phyloP scores from a whole-genome alignment of 2,888 invertebrate genomes.

The Drosophila melanosoma region DNA sequence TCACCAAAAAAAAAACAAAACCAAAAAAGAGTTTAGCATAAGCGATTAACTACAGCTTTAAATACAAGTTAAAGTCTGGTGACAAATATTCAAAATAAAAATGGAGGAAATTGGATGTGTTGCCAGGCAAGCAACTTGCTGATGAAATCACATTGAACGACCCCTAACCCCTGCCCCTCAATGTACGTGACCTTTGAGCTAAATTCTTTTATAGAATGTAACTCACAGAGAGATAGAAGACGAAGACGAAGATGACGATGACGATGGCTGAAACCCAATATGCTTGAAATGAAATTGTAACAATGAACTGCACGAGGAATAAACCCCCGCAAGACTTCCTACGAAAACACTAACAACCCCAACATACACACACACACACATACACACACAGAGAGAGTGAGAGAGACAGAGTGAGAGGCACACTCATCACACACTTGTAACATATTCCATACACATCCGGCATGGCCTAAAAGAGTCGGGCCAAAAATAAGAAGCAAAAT shows the following conservation, averaged over 20 bases:
- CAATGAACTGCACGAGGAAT: constrained; percentile 61
- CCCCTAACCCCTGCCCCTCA: constrained; percentile 10
- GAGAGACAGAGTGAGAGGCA: neutral
- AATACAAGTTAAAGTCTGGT: constrained; percentile 28
- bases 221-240: constrained; percentile 31
- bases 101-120: constrained; percentile 13
- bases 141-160: constrained; percentile 52
- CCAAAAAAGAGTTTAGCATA: constrained; percentile 29
- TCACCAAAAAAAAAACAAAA: constrained; percentile 2
- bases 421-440: constrained; percentile 16
- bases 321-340: constrained; percentile 30
- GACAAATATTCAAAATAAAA: constrained; percentile 2
- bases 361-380: constrained; percentile 17
- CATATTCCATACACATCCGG: constrained; percentile 44
- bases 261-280: constrained; percentile 67
- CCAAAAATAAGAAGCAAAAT: constrained; percentile 32
- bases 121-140: constrained; percentile 30
- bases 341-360: constrained; percentile 38
- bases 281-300: constrained; percentile 75
- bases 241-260: constrained; percentile 16
- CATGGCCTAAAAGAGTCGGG: constrained; percentile 44
- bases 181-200: constrained; percentile 74
- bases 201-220: constrained; percentile 63
- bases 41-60: constrained; percentile 42
- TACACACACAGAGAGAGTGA: too few relatives aligned